A percentile compares a stretch with the other conserved stretches of the same genome.
phyloP scores from a whole-genome alignment of 2,113 vertebrate genomes.

The Cebus imitator region DNA sequence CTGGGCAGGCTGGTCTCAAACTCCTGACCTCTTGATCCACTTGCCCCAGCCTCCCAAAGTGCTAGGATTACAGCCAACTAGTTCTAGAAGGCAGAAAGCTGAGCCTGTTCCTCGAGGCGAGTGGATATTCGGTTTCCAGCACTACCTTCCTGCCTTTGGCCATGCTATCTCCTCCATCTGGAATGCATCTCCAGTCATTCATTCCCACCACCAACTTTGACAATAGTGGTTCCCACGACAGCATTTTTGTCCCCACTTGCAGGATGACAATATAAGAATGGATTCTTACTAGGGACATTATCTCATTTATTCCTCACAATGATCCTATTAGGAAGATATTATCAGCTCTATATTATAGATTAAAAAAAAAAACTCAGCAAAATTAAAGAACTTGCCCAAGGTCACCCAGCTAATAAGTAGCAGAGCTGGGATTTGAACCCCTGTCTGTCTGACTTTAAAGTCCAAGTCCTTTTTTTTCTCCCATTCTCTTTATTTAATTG shows the following conservation, averaged over 20 bases:
- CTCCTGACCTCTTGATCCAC: too few relatives aligned
- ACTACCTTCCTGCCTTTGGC: neutral
- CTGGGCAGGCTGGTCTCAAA: too few relatives aligned
- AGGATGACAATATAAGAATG: neutral
- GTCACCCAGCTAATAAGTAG: neutral
- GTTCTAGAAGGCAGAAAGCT: neutral
- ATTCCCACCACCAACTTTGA: neutral
- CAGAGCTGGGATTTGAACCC: conserved; percentile 55
- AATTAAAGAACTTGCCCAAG: conserved; percentile 1
- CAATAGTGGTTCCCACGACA: neutral
- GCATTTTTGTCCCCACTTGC: neutral
- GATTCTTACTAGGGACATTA: neutral
- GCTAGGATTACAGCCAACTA: neutral
- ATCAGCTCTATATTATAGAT: neutral
- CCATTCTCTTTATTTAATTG: conserved; percentile 61
- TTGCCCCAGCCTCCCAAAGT: too few relatives aligned
- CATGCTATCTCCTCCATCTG: neutral
- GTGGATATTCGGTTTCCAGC: neutral
- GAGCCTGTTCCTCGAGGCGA: neutral
- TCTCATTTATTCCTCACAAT: conserved; percentile 15
- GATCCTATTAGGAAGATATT: neutral
- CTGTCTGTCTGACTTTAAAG: conserved; percentile 6
- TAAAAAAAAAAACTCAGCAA: neutral
- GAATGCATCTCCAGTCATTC: neutral
- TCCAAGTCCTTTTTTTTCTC: neutral